Percentiles rank a stretch among this genome's conserved stretches.
phyloP scores from a whole-genome alignment of 1,140 invertebrate species.

The Cheumatopsyche charites region DNA sequence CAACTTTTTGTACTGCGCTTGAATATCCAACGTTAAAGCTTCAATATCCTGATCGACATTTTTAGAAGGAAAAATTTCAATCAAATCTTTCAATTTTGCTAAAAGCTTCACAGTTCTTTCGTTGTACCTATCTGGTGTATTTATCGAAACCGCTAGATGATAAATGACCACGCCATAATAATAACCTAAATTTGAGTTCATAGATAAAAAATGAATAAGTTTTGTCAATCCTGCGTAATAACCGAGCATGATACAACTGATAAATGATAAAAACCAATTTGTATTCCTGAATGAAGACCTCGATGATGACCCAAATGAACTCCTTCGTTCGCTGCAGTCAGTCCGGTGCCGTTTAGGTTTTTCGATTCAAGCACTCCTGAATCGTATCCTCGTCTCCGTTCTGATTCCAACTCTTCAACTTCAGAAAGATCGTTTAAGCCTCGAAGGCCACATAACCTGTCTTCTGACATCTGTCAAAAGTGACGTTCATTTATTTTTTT shows the following conservation, averaged over 20 bases:
- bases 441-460: too few relatives aligned
- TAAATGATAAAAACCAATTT: slow-evolving; percentile 58
- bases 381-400: too few relatives aligned
- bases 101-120: slow-evolving; percentile 64
- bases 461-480: too few relatives aligned
- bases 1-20: slow-evolving; percentile 71
- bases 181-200: slow-evolving; percentile 54
- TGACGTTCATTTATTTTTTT: too few relatives aligned
- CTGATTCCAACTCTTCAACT: too few relatives aligned
- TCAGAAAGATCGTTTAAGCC: too few relatives aligned
- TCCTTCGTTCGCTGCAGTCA: slow-evolving; percentile 61
- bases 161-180: slow-evolving; percentile 62
- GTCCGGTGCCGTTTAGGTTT: not conserved
- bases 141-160: slow-evolving; percentile 49
- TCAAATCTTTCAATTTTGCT: slow-evolving; percentile 63
- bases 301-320: slow-evolving; percentile 70
- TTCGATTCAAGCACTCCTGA: too few relatives aligned
- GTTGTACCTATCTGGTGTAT: slow-evolving; percentile 30
- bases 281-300: slow-evolving; percentile 68
- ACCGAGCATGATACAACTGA: not conserved
- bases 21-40: slow-evolving; percentile 65
- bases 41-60: slow-evolving; percentile 71
- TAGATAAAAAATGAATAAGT: not conserved
- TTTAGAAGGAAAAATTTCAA: slow-evolving; percentile 68
- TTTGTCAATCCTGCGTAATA: not conserved